Evolutionary conservation across 1,140 invertebrate species (phyloP).

Genomic region (Macrosteles quadrilineatus): DNA sequence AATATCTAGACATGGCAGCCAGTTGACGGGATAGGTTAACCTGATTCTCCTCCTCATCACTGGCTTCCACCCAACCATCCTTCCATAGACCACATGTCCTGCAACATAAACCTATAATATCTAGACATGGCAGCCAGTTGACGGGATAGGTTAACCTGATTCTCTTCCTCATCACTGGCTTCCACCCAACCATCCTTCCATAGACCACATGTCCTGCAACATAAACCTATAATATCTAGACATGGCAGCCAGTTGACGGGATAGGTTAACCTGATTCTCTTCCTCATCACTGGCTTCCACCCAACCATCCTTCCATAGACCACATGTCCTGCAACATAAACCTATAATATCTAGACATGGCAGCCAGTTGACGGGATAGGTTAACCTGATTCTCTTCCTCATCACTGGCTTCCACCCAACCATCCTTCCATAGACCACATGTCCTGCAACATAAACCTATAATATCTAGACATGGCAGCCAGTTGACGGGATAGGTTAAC

Average conservation of each 20-base stretch:
- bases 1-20: conserved; percentile 1
- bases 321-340: conserved; percentile 28
- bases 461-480: not conserved
- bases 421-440: conserved; percentile 15
- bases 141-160: not conserved
- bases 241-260: conserved; percentile 1
- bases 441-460: too few relatives aligned
- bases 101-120: too few relatives aligned
- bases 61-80: conserved; percentile 12
- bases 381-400: not conserved
- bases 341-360: too few relatives aligned
- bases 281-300: conserved; percentile 22
- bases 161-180: conserved; percentile 24
- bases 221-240: too few relatives aligned
- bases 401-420: conserved; percentile 1
- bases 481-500: not conserved
- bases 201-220: conserved; percentile 30
- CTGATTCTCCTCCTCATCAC: conserved; percentile 17
- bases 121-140: conserved; percentile 3
- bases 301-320: conserved; percentile 22
- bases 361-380: not conserved
- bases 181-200: conserved; percentile 17
- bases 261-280: not conserved
- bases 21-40: not conserved
- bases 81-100: conserved; percentile 30